phyloP scores from a whole-genome alignment of 2,797 vertebrate genomes.

The Varecia variegata region DNA sequence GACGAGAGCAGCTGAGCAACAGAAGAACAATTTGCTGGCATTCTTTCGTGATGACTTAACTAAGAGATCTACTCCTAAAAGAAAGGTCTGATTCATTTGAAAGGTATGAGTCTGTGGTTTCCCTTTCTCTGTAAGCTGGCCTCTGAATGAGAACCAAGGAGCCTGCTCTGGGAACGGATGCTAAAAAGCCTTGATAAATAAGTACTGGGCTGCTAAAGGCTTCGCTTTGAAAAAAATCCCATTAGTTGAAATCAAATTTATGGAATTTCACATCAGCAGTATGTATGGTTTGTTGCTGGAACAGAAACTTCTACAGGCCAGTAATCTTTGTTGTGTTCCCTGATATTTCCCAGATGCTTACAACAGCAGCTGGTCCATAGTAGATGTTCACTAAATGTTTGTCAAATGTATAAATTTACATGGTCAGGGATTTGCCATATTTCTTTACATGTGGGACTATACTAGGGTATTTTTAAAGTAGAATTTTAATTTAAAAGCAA shows the following conservation, averaged over 20 bases:
- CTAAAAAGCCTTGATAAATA: neutral
- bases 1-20: neutral
- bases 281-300: neutral
- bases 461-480: neutral
- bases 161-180: neutral
- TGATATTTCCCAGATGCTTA: neutral
- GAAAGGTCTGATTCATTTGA: conserved; percentile 13
- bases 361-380: neutral
- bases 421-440: neutral
- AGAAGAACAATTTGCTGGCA: neutral
- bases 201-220: neutral
- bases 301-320: neutral
- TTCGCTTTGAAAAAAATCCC: neutral
- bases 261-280: neutral
- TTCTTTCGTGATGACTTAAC: neutral
- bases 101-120: conserved; percentile 32
- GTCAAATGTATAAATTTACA: neutral
- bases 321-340: neutral
- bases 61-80: neutral
- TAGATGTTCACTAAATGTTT: neutral
- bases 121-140: neutral
- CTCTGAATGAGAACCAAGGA: neutral
- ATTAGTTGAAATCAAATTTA: neutral
- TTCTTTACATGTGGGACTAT: neutral
- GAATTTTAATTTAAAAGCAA: conserved; percentile 24